Percentiles rank a stretch among this genome's conserved stretches.
Conservation (phyloP, 2,888 invertebrate species). For the Pseudolycoriella hygida region DNA sequence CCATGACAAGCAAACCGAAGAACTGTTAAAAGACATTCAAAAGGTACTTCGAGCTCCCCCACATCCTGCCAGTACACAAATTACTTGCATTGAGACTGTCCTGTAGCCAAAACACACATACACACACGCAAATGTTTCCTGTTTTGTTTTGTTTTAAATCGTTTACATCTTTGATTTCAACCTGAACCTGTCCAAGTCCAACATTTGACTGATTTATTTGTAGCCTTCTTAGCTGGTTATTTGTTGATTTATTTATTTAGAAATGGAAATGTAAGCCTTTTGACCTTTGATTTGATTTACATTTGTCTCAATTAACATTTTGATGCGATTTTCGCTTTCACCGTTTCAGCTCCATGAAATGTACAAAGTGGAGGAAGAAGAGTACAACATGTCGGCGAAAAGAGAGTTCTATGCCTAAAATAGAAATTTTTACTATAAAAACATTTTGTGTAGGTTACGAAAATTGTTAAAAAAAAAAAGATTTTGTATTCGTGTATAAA, state of each 20-base stretch:
- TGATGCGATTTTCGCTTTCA: too few relatives aligned
- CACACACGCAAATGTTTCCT: background rate
- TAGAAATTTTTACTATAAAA: background rate
- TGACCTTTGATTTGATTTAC: too few relatives aligned
- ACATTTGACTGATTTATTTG: too few relatives aligned
- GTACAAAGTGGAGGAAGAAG: conserved; percentile 86
- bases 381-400: conserved; percentile 76
- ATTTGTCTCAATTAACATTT: too few relatives aligned
- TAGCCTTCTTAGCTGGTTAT: too few relatives aligned
- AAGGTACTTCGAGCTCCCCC: conserved; percentile 36
- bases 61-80: conserved; percentile 15
- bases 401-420: conserved; percentile 78
- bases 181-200: too few relatives aligned
- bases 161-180: too few relatives aligned
- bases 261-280: too few relatives aligned
- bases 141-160: background rate
- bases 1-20: conserved; percentile 85
- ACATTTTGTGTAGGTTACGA: background rate
- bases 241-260: too few relatives aligned
- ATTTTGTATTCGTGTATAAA: too few relatives aligned
- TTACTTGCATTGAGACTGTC: conserved; percentile 24
- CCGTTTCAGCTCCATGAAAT: conserved; percentile 59
- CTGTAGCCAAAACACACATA: conserved; percentile 16
- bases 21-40: conserved; percentile 72
- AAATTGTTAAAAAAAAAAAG: background rate